Evolutionary conservation across 2,797 vertebrate species (phyloP).

Genomic region (Epinephelus malabaricus): DNA sequence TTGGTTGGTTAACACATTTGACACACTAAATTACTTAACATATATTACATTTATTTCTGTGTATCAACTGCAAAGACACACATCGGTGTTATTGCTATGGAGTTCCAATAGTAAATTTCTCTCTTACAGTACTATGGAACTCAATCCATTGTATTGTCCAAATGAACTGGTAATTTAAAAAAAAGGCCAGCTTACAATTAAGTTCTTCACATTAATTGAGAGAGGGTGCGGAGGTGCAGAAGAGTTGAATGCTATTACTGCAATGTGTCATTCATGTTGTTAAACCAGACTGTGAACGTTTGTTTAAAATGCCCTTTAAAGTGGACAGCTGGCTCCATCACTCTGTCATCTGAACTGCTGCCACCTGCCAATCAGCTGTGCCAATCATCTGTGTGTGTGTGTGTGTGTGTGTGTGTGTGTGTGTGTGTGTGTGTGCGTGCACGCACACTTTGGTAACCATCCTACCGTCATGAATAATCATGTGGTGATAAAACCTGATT

Average conservation of each 20-base stretch:
- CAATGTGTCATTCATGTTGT: conserved; percentile 31
- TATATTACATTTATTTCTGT: background rate
- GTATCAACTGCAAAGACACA: background rate
- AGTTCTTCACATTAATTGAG: conserved; percentile 1
- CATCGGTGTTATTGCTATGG: background rate
- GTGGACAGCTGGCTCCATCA: conserved; percentile 78
- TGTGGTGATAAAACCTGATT: conserved; percentile 73
- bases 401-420: conserved; percentile 22
- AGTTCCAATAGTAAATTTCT: background rate
- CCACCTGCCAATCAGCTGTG: conserved; percentile 78
- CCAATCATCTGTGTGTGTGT: conserved; percentile 70
- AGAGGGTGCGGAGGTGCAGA: background rate
- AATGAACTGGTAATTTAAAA: background rate
- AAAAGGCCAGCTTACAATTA: background rate
- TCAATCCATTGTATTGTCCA: background rate
- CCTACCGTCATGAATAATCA: conserved; percentile 79
- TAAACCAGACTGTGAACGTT: conserved; percentile 41
- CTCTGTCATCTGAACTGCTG: conserved; percentile 72
- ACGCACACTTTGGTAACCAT: background rate
- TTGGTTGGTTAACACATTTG: conserved; percentile 18
- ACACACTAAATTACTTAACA: background rate
- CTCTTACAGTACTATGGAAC: background rate
- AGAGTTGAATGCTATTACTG: conserved; percentile 10
- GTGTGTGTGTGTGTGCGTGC: background rate
- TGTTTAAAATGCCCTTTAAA: conserved; percentile 70